Evolutionary conservation across 1,140 invertebrate species (phyloP), one percentile per base, ranked within the genome.

Genomic region (Scaptomyza hsui): DNA sequence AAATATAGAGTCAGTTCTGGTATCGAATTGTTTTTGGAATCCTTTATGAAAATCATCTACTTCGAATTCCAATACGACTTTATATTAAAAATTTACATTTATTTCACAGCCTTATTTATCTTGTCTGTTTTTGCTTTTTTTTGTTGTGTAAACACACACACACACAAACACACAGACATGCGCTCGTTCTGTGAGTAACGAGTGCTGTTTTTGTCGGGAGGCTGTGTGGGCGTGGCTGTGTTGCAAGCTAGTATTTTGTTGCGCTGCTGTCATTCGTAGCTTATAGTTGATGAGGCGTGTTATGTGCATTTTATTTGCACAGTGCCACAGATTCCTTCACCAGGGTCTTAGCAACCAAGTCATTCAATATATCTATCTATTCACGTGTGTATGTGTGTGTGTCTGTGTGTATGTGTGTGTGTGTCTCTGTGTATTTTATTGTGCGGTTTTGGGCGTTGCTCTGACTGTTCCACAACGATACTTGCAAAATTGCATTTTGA

Each of bases 281-380:
- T 86, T 74, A 86, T 77, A 56, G 81, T 72, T 85, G 80, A 85
- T 85, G 80, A 85, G 80, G 80, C 80, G 73, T 85, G 80, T 85
- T 85, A 85, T 81, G 78, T 77, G 81, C 82, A 85, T 85, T 85
- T 85, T 81, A 85, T 85, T 86, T 77, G 81, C 62, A 48, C 16
- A 3, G 1, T 5, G 7, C 6, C 26, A 29, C 26, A 29, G 57
- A 57, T 60, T 35, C 55, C 21, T 18, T 21, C 55, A 42, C 44
- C 51, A 32, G 57, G 48, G 49, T 72, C 57, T 83, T 68, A 71
- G 69, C 64, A 77, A 42, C 39, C 39, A 45, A 59, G 15, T 41
- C 55, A 12, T 53, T 65, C 59, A 72, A 69, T 55, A 45, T 37
- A 16, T 24, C 57, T 16, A 32, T 24, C 18, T 62, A 3, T 39